These are phyloP conservation scores for Meta bourneti DNA, from an alignment of 2,888 invertebrate genomes.

Conservation along the genomic window DNA sequence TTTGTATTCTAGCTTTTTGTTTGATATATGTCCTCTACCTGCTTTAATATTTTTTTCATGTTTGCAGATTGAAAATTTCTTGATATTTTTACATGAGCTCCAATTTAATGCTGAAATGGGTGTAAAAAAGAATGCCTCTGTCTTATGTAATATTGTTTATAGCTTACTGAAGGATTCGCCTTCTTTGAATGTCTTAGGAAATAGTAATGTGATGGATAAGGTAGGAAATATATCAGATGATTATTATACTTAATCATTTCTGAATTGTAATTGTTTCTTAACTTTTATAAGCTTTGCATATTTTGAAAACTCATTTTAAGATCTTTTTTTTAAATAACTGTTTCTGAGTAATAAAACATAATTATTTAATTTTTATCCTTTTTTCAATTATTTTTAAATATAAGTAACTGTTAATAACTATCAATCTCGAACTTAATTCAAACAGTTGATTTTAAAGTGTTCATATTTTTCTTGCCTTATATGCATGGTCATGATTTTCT, in stretches of 20 bases:
- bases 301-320: too few species aligned
- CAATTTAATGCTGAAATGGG: background rate
- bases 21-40: background rate
- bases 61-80: constrained; percentile 59
- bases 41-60: background rate
- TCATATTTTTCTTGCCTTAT: too few species aligned
- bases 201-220: constrained; percentile 37
- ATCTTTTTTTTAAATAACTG: too few species aligned
- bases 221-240: constrained; percentile 11
- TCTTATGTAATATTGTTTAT: constrained; percentile 32
- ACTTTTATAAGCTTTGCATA: background rate
- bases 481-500: too few species aligned
- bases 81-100: constrained; percentile 56
- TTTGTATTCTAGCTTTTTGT: background rate
- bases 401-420: too few species aligned
- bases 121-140: constrained; percentile 32
- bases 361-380: too few species aligned
- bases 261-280: background rate
- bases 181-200: constrained; percentile 5
- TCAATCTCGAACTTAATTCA: too few species aligned
- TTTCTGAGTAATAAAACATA: too few species aligned
- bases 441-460: too few species aligned
- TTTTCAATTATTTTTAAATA: too few species aligned
- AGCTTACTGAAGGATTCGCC: constrained; percentile 15
- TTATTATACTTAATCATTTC: background rate